phyloP scores from a whole-genome alignment of 2,888 invertebrate genomes.

The Drosophila tanythrix region DNA sequence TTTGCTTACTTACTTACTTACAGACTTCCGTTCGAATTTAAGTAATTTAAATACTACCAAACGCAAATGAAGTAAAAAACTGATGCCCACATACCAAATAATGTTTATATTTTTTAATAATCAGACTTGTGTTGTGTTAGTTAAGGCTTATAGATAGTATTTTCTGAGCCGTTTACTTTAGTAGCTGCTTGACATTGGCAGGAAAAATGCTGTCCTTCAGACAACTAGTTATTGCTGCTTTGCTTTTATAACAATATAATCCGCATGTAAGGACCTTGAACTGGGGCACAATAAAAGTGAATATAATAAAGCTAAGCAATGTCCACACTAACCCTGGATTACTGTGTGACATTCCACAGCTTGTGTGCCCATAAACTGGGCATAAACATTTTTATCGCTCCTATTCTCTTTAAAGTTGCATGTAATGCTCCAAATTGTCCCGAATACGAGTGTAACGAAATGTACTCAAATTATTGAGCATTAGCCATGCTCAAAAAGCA shows the following conservation, averaged over 20 bases:
- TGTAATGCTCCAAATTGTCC: neutral
- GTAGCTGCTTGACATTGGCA: neutral
- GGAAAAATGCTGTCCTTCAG: neutral
- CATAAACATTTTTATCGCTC: slow-evolving; percentile 69
- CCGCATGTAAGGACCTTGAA: slow-evolving; percentile 44
- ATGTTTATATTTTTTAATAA: neutral
- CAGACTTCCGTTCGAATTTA: neutral
- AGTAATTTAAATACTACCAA: neutral
- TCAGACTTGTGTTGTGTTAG: neutral
- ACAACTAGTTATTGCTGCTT: slow-evolving; percentile 19
- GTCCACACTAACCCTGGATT: slow-evolving; percentile 33
- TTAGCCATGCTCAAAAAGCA: slow-evolving; percentile 11
- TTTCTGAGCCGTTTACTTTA: neutral
- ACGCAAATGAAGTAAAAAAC: too few species aligned
- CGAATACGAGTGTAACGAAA: neutral
- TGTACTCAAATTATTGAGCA: slow-evolving; percentile 23
- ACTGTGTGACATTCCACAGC: slow-evolving; percentile 71
- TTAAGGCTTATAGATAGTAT: neutral
- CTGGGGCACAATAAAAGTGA: slow-evolving; percentile 62
- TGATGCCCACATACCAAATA: too few species aligned
- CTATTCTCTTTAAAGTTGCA: slow-evolving; percentile 2
- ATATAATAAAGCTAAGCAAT: slow-evolving; percentile 42
- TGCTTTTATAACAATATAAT: slow-evolving; percentile 26
- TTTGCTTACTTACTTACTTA: neutral
- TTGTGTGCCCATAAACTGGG: slow-evolving; percentile 66